Evolutionary conservation across 2,797 vertebrate genomes (phyloP), one percentile per base, ranked within the genome.

Genomic region (Chloroceryle amazona): DNA sequence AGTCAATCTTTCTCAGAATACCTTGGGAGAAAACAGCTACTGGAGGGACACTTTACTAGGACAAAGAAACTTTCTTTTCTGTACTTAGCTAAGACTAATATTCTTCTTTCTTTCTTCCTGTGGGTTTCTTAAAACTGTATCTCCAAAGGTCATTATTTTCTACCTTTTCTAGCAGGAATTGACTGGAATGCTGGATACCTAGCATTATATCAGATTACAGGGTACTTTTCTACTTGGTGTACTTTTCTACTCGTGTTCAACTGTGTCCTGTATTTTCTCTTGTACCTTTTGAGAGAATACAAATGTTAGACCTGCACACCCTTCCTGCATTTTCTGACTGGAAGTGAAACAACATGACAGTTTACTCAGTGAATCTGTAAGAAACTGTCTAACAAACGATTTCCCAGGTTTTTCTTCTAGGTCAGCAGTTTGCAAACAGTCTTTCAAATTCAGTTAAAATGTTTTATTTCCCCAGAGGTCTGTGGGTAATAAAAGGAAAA

Each of bases 401-500:
- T 74, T 80, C 37, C 52, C 91, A 23, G 28, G 3, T 44, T 89
- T 82, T 91, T 74, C 47, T 82, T 74, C 72, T 71, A 61, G 62
- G 58, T 74, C 85, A 89, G 62, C 63, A 82, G 37, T 82, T 70
- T 65, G 29, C 46, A 85, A 84, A 78, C 39, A 70, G 28, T 79
- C 57, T 79, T 79, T 71, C 57, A 75, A 67, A 83, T 83, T 71
- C 0, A 2, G 57, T 86, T 91, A 73, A 81, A 85, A 73, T 31
- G 7, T 57, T 93, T 89, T 66, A 71, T 83, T 86, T 89, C 78
- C 52, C 31, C 23, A 26, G 25, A 22, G 42, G 6, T 37, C 78
- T 80, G 23, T 71, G 33, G 52, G 62, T 80, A 82, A 75, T 71
- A 82, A 71, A 79, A 66, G 47, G 33, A 75, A 71, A 63, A 80